These are phyloP conservation scores for Vollenhovia emeryi DNA, from an alignment of 1,140 invertebrate genomes.

Conservation along the genomic window DNA sequence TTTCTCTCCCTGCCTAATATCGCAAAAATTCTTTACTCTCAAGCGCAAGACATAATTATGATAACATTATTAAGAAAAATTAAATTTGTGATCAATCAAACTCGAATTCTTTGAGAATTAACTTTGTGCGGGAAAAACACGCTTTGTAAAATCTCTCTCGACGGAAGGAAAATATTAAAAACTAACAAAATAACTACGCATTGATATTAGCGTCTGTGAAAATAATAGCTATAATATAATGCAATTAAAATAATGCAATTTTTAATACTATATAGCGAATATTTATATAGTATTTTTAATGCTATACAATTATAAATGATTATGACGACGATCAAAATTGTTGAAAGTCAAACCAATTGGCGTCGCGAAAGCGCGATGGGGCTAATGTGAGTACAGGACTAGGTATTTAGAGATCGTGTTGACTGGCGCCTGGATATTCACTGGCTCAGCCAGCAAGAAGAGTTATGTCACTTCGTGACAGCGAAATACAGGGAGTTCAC, in stretches of 20 bases:
- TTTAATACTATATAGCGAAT: background rate
- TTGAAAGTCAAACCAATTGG: background rate
- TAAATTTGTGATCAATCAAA: background rate
- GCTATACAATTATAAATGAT: background rate
- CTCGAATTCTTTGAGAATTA: background rate
- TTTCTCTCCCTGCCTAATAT: background rate
- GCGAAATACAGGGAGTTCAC: background rate
- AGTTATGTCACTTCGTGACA: background rate
- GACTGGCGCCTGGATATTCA: background rate
- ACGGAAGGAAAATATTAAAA: background rate
- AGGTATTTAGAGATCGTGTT: background rate
- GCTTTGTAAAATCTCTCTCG: background rate
- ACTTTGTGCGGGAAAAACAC: background rate
- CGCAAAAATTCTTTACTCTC: slow-evolving; percentile 37
- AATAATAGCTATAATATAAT: background rate
- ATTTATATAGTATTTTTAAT: no score
- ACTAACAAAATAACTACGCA: background rate
- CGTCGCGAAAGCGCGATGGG: background rate
- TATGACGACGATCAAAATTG: background rate
- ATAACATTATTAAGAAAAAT: slow-evolving; percentile 33
- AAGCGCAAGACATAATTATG: background rate
- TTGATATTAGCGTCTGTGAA: background rate
- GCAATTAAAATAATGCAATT: background rate
- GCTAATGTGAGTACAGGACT: background rate
- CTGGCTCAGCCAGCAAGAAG: background rate